Percentiles rank a stretch among this genome's conserved stretches.
phyloP scores from a whole-genome alignment of 30 jellyfish, hydroid and myxozoan genomes.

The Aurelia sp. region DNA sequence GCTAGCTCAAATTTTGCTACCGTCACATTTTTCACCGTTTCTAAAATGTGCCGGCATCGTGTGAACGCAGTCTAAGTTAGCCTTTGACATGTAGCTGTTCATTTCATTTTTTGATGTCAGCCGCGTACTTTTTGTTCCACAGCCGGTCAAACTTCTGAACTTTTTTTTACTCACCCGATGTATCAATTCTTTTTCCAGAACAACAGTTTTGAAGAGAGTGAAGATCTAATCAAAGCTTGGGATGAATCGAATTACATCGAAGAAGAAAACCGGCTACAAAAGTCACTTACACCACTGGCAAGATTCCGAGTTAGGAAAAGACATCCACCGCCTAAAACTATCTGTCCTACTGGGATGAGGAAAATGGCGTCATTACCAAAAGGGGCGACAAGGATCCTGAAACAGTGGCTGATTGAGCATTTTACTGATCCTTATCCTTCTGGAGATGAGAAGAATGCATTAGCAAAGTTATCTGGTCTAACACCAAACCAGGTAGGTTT shows the following conservation, averaged over 20 bases:
- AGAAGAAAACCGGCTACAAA: slow-evolving; percentile 76
- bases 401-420: slow-evolving; percentile 80
- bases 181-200: slow-evolving; percentile 27
- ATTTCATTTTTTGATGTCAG: too few species aligned
- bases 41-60: too few species aligned
- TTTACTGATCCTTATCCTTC: slow-evolving; percentile 85
- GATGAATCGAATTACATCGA: slow-evolving; percentile 77
- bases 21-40: too few species aligned
- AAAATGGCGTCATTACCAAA: slow-evolving; percentile 85
- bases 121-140: too few species aligned
- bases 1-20: too few species aligned
- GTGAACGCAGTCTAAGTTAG: too few species aligned
- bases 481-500: slow-evolving; percentile 76
- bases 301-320: slow-evolving; percentile 86
- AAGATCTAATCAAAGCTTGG: slow-evolving; percentile 77
- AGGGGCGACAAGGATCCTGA: slow-evolving; percentile 71
- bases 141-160: too few species aligned
- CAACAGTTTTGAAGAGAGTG: slow-evolving; percentile 64
- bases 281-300: slow-evolving; percentile 79
- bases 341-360: slow-evolving; percentile 86
- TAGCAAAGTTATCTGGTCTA: slow-evolving; percentile 79
- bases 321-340: slow-evolving; percentile 86
- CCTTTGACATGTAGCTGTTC: too few species aligned
- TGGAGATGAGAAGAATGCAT: slow-evolving; percentile 68
- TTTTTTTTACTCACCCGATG: too few species aligned